phyloP scores from a whole-genome alignment of 2,797 vertebrate species.

The Cyclura pinguis region DNA sequence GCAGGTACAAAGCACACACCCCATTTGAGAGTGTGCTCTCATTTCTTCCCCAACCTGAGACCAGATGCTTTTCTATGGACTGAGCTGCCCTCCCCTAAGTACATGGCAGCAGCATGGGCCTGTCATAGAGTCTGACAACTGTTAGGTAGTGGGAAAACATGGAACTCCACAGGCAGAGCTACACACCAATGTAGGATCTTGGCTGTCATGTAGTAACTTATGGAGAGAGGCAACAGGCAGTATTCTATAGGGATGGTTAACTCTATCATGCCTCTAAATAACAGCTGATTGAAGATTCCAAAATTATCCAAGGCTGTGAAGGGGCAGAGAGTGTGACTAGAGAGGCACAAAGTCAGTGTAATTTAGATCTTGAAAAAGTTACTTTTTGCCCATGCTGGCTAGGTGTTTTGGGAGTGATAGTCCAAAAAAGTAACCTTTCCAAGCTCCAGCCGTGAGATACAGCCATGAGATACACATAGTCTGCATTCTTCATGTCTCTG shows the following conservation, averaged over 20 bases:
- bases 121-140: too few relatives aligned
- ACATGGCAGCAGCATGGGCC: too few relatives aligned
- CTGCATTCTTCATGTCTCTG: neutral
- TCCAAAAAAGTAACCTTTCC: too few relatives aligned
- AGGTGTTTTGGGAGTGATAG: too few relatives aligned
- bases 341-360: neutral
- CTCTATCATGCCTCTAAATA: neutral
- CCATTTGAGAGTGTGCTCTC: too few relatives aligned
- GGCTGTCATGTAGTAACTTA: neutral
- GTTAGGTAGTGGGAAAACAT: too few relatives aligned
- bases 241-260: neutral
- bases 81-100: too few relatives aligned
- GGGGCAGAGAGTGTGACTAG: neutral
- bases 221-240: neutral
- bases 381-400: too few relatives aligned
- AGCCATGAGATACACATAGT: neutral
- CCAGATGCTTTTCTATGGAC: too few relatives aligned
- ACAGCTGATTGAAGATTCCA: neutral
- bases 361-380: neutral
- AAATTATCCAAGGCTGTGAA: neutral
- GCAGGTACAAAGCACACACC: too few relatives aligned
- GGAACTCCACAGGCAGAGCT: too few relatives aligned
- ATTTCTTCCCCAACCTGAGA: too few relatives aligned
- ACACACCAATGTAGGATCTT: neutral
- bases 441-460: neutral